Evolutionary conservation across 2,888 invertebrate species (phyloP).

Genomic region (Parnassius glacialis): DNA sequence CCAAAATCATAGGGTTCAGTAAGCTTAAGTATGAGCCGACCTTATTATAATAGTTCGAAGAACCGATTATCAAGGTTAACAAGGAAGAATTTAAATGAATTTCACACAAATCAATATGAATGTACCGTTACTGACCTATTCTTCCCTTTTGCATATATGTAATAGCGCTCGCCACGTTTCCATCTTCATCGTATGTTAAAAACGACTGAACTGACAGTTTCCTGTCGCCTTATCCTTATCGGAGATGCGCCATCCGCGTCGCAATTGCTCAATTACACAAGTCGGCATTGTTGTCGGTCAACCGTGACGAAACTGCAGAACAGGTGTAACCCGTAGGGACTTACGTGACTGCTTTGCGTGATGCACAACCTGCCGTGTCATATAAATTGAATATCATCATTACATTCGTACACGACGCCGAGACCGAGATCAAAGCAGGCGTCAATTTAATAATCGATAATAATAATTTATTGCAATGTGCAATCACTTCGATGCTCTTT

Average conservation of each 20-base stretch:
- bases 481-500: constrained; percentile 1
- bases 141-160: constrained; percentile 5
- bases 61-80: too few relatives aligned
- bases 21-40: too few relatives aligned
- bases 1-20: too few relatives aligned
- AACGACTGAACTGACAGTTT: constrained; percentile 46
- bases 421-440: constrained; percentile 4
- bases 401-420: constrained; percentile 13
- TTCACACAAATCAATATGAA: too few relatives aligned
- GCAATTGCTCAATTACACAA: constrained; percentile 67
- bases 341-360: constrained; percentile 61
- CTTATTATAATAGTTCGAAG: too few relatives aligned
- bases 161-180: constrained; percentile 1
- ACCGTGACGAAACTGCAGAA: constrained; percentile 58
- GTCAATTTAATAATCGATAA: constrained; percentile 10
- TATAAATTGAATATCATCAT: constrained; percentile 33
- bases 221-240: constrained; percentile 63
- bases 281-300: constrained; percentile 68
- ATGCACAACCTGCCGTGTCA: constrained; percentile 40
- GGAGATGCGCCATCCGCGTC: constrained; percentile 62
- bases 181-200: constrained; percentile 7
- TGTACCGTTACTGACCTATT: background rate
- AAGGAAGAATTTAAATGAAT: too few relatives aligned
- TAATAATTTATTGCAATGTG: constrained; percentile 6
- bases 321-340: constrained; percentile 61